Evolutionary conservation across 2,113 vertebrate species (phyloP).

Genomic region (Raja brachyura): DNA sequence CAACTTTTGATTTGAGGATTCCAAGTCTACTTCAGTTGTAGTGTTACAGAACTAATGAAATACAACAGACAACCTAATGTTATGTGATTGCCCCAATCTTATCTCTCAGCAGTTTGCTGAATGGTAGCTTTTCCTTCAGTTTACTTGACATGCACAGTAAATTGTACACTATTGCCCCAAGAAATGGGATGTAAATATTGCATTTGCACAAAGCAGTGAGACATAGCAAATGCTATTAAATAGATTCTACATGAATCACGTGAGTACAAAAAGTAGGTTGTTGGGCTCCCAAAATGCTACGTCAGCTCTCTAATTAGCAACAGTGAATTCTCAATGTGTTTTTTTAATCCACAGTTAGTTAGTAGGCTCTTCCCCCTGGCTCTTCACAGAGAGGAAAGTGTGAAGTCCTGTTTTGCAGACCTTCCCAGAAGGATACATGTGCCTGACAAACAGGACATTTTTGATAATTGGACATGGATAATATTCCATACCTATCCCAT

Average conservation of each 20-base stretch:
- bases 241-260: background rate
- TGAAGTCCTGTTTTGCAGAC: background rate
- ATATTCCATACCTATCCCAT: background rate
- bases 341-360: background rate
- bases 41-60: background rate
- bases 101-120: background rate
- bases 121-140: background rate
- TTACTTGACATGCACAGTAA: background rate
- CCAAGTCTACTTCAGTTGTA: background rate
- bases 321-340: background rate
- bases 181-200: background rate
- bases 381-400: background rate
- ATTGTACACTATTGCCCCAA: background rate
- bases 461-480: background rate
- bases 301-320: background rate
- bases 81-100: background rate
- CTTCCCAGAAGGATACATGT: no score
- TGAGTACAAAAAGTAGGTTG: background rate
- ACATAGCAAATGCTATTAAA: background rate
- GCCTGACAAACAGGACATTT: background rate
- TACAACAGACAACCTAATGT: background rate
- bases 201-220: background rate
- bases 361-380: background rate
- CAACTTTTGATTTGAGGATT: background rate
- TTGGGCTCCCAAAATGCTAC: background rate